Evolutionary conservation across 2,888 invertebrate species (phyloP).

Genomic region (Hypomecis punctinalis): DNA sequence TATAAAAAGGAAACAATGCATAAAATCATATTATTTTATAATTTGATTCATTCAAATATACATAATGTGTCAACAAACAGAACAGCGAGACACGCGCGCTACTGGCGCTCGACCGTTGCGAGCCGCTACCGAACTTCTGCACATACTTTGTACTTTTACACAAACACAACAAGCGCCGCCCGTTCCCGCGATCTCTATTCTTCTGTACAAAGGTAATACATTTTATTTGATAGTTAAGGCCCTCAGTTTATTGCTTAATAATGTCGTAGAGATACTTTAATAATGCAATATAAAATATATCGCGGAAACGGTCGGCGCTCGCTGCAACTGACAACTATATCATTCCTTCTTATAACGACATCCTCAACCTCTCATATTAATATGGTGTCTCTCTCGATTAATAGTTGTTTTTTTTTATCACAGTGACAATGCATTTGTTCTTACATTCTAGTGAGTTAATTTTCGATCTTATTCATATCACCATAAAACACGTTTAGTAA

Average conservation of each 20-base stretch:
- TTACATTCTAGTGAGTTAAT: constrained; percentile 83
- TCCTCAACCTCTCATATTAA: constrained; percentile 62
- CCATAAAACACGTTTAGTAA: constrained; percentile 79
- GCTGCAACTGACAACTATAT: constrained; percentile 61
- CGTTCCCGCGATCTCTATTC: constrained; percentile 41
- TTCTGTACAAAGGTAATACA: constrained; percentile 17
- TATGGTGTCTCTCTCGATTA: constrained; percentile 74
- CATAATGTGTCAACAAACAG: constrained; percentile 84
- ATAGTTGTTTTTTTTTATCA: constrained; percentile 75
- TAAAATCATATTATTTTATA: constrained; percentile 84
- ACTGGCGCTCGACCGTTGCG: constrained; percentile 59
- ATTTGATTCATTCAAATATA: constrained; percentile 85
- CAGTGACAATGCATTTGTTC: constrained; percentile 84
- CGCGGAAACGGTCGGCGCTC: constrained; percentile 52
- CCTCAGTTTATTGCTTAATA: constrained; percentile 35
- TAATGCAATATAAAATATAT: constrained; percentile 28
- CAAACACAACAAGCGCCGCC: constrained; percentile 49
- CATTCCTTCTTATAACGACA: constrained; percentile 49
- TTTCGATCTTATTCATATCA: constrained; percentile 81
- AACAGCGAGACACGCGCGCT: constrained; percentile 74
- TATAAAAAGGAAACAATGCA: constrained; percentile 53
- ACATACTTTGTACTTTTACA: constrained; percentile 80
- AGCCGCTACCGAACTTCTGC: constrained; percentile 80
- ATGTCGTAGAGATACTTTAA: constrained; percentile 22
- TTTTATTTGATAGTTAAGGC: constrained; percentile 34